Evolutionary conservation across 2,888 invertebrate genomes (phyloP).

Genomic region (Cephus sareptanus): DNA sequence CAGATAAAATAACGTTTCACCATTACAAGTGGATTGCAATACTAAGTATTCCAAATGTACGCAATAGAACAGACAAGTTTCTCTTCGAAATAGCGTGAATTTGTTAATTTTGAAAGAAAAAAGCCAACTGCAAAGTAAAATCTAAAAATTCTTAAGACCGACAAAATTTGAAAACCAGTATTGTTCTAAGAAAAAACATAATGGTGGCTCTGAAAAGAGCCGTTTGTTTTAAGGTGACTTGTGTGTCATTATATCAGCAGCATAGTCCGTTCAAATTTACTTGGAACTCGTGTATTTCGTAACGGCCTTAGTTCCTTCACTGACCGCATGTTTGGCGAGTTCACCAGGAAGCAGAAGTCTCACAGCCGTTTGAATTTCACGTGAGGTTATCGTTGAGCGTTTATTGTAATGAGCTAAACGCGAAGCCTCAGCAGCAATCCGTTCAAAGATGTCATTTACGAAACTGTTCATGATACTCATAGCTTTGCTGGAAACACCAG

Average conservation of each 20-base stretch:
- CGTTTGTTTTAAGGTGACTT: background rate
- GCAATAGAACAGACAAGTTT: too few relatives aligned
- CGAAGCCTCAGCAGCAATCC: conserved; percentile 76
- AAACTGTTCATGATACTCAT: conserved; percentile 83
- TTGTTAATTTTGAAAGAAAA: too few relatives aligned
- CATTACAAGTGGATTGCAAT: too few relatives aligned
- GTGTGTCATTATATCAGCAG: background rate
- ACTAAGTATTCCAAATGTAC: too few relatives aligned
- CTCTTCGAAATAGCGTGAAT: too few relatives aligned
- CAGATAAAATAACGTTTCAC: too few relatives aligned
- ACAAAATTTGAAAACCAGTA: background rate
- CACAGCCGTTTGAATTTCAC: conserved; percentile 78
- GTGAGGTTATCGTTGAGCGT: conserved; percentile 74
- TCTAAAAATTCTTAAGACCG: too few relatives aligned
- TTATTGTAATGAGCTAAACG: conserved; percentile 74
- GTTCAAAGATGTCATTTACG: conserved; percentile 80
- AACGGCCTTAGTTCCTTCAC: conserved; percentile 75
- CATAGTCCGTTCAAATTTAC: conserved; percentile 31
- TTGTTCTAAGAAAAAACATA: background rate
- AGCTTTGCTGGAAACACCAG: conserved; percentile 76
- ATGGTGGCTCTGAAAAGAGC: conserved; percentile 19
- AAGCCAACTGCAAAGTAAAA: too few relatives aligned
- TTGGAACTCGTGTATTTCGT: conserved; percentile 70
- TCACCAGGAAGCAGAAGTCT: conserved; percentile 78
- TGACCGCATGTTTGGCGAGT: conserved; percentile 77